These are phyloP conservation scores for Sternarchorhynchus goeldii DNA, from an alignment of 2,797 vertebrate species.

Conservation along the genomic window DNA sequence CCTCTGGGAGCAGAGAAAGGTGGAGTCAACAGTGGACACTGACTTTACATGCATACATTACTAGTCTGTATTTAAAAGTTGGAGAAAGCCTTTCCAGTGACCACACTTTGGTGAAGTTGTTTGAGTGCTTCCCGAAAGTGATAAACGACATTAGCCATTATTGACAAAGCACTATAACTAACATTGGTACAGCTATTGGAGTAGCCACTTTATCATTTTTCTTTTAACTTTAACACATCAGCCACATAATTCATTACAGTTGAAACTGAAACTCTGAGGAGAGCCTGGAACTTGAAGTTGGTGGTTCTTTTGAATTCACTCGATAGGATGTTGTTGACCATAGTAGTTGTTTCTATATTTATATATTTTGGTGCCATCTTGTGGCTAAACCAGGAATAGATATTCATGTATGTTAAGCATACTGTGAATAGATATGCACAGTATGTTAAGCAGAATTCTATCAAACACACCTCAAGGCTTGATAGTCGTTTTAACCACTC, in stretches of 20 bases:
- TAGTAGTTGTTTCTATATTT: not conserved
- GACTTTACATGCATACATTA: conserved; percentile 10
- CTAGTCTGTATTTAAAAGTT: conserved; percentile 23
- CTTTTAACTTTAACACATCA: too few species aligned
- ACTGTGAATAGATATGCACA: too few species aligned
- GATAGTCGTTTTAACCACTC: too few species aligned
- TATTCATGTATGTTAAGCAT: too few species aligned
- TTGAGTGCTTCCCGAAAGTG: not conserved
- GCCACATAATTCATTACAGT: too few species aligned
- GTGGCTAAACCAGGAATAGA: not conserved
- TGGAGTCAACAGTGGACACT: conserved; percentile 19
- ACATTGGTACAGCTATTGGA: not conserved
- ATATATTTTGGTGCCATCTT: not conserved
- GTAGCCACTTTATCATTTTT: too few species aligned
- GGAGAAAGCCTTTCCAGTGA: not conserved
- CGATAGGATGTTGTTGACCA: too few species aligned
- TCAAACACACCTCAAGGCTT: too few species aligned
- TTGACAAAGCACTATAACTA: not conserved
- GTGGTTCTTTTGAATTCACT: too few species aligned
- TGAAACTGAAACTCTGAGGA: not conserved
- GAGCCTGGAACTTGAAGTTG: not conserved
- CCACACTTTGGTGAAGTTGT: not conserved
- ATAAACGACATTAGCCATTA: too few species aligned
- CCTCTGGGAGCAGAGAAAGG: not conserved
- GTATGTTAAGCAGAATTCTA: too few species aligned